Conservation (phyloP, 2,888 invertebrate species). For the Euclidia mi region DNA sequence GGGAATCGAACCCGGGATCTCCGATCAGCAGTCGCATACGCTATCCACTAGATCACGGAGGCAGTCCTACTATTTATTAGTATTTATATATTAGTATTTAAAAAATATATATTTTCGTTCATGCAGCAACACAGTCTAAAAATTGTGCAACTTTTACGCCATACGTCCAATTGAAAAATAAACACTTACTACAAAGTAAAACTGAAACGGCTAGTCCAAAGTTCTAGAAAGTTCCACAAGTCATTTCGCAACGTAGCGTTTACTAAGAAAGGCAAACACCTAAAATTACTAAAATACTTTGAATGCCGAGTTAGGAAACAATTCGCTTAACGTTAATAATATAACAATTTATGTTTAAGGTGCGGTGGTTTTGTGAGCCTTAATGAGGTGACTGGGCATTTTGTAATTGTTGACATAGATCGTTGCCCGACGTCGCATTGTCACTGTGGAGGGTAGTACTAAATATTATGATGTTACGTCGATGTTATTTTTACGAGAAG, state of each 20-base stretch:
- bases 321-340: conserved; percentile 22
- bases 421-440: too few relatives aligned
- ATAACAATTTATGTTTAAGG: background rate
- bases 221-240: conserved; percentile 29
- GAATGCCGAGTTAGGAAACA: conserved; percentile 35
- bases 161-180: background rate
- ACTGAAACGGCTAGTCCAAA: background rate
- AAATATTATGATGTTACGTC: too few relatives aligned
- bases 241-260: conserved; percentile 30
- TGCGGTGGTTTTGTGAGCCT: background rate
- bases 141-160: too few relatives aligned
- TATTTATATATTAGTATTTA: too few relatives aligned
- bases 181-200: background rate
- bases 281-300: conserved; percentile 45
- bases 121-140: too few relatives aligned
- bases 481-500: too few relatives aligned
- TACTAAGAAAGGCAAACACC: conserved; percentile 42
- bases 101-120: too few relatives aligned
- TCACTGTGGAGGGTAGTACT: too few relatives aligned
- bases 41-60: too few relatives aligned
- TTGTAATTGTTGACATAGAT: background rate
- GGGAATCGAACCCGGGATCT: too few relatives aligned
- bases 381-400: conserved; percentile 6
- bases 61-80: too few relatives aligned
- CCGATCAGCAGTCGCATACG: too few relatives aligned